Percentiles rank a stretch among this genome's conserved stretches.
Conservation (phyloP, 2,888 invertebrate genomes). For the Dryocosmus kuriphilus region DNA sequence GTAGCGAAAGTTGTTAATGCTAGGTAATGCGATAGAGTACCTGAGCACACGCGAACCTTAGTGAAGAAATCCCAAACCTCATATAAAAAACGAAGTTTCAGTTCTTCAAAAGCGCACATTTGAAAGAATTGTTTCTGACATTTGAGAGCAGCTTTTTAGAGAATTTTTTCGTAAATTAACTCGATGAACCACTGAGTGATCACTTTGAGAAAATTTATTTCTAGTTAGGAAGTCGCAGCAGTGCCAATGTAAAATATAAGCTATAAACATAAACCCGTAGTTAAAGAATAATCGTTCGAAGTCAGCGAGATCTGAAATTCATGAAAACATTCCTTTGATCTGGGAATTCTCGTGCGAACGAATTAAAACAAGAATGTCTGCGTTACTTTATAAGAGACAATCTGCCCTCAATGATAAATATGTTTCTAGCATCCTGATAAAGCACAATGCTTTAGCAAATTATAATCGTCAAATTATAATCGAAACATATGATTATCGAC, state of each 20-base stretch:
- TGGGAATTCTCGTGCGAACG: background rate
- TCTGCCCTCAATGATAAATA: background rate
- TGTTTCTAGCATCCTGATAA: background rate
- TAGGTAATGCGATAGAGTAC: constrained; percentile 8
- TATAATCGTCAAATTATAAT: background rate
- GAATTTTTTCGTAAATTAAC: background rate
- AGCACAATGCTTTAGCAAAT: constrained; percentile 11
- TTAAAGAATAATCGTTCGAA: constrained; percentile 5
- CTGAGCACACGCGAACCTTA: constrained; percentile 2
- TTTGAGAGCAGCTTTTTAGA: background rate
- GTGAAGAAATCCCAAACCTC: background rate
- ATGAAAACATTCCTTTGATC: constrained; percentile 2
- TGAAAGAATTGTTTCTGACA: background rate
- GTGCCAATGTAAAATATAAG: constrained; percentile 28
- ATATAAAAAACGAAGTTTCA: background rate
- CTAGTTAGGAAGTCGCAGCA: background rate
- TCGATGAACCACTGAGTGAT: background rate
- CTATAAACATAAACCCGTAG: background rate
- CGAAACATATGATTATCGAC: background rate
- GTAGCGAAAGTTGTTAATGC: constrained; percentile 6
- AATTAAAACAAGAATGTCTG: constrained; percentile 21
- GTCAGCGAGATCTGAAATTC: constrained; percentile 21
- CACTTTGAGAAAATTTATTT: background rate
- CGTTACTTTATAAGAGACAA: constrained; percentile 32
- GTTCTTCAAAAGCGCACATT: background rate